Evolutionary conservation across 2,113 vertebrate species (phyloP).

Genomic region (Oryzias javanicus): DNA sequence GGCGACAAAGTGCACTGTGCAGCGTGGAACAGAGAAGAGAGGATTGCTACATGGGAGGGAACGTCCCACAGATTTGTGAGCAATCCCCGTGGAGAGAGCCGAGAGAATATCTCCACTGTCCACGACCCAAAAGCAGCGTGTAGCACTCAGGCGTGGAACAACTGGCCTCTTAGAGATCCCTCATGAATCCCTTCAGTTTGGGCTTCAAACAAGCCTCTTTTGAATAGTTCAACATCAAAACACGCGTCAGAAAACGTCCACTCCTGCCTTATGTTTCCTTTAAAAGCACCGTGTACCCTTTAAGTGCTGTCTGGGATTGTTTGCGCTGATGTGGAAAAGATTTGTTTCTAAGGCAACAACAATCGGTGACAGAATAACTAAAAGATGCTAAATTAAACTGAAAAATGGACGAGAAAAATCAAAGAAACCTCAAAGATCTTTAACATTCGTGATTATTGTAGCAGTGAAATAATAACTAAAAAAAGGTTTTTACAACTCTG

Average conservation of each 20-base stretch:
- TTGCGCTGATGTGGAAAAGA: not conserved
- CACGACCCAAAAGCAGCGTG: constrained; percentile 53
- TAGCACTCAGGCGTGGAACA: constrained; percentile 37
- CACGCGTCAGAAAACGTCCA: not conserved
- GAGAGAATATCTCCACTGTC: constrained; percentile 40
- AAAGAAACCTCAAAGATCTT: too few species aligned
- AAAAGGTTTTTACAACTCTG: not conserved
- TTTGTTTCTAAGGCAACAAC: too few species aligned
- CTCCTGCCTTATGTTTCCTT: not conserved
- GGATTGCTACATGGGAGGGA: constrained; percentile 38
- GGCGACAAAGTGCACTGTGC: constrained; percentile 70
- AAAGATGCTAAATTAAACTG: too few species aligned
- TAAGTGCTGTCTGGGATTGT: constrained; percentile 2
- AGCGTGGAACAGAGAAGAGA: constrained; percentile 44
- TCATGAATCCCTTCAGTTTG: constrained; percentile 22
- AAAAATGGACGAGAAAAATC: too few species aligned
- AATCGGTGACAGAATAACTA: too few species aligned
- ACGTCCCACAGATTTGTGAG: constrained; percentile 67
- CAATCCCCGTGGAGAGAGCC: constrained; percentile 40
- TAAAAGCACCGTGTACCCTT: not conserved
- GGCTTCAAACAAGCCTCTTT: constrained; percentile 24
- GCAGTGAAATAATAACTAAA: too few species aligned
- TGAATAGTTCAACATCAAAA: constrained; percentile 20
- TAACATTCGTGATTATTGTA: too few species aligned
- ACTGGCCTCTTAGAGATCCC: constrained; percentile 76